Conservation (phyloP, 1,140 invertebrate genomes). For the Luehdorfia chinensis region DNA sequence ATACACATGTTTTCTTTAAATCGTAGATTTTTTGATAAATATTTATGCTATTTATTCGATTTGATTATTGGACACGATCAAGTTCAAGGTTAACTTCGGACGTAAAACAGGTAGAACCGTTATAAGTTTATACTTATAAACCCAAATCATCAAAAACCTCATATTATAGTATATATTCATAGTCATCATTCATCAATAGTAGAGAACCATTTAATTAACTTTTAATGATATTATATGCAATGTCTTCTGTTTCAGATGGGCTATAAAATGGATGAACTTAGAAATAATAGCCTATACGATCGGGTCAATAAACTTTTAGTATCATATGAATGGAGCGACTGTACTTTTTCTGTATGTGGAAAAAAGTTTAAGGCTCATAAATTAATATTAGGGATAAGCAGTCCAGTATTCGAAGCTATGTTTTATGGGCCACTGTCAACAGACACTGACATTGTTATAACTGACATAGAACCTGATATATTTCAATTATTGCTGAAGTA, state of each 20-base stretch:
- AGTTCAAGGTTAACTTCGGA: conserved; percentile 12
- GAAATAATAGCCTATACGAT: conserved; percentile 59
- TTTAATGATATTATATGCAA: neutral
- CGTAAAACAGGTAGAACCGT: conserved; percentile 14
- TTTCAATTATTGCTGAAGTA: conserved; percentile 78
- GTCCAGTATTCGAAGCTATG: conserved; percentile 88
- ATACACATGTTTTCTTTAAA: neutral
- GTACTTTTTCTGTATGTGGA: conserved; percentile 72
- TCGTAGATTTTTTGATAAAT: no score
- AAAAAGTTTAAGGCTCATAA: conserved; percentile 81
- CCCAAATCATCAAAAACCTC: neutral
- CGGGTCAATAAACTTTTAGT: conserved; percentile 68
- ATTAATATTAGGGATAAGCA: conserved; percentile 81
- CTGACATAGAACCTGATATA: conserved; percentile 74
- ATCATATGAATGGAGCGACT: conserved; percentile 76
- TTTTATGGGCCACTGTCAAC: conserved; percentile 81
- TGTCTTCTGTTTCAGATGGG: conserved; percentile 54
- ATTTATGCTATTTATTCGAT: no score
- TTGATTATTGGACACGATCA: conserved; percentile 13
- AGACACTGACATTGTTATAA: conserved; percentile 65
- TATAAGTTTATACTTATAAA: conserved; percentile 2
- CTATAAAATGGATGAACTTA: conserved; percentile 34
- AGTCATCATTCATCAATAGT: no score
- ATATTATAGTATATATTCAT: neutral
- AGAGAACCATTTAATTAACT: no score